Evolutionary conservation across 2,888 invertebrate species (phyloP), one percentile per base, ranked within the genome.

Genomic region (Drosophila borealis): DNA sequence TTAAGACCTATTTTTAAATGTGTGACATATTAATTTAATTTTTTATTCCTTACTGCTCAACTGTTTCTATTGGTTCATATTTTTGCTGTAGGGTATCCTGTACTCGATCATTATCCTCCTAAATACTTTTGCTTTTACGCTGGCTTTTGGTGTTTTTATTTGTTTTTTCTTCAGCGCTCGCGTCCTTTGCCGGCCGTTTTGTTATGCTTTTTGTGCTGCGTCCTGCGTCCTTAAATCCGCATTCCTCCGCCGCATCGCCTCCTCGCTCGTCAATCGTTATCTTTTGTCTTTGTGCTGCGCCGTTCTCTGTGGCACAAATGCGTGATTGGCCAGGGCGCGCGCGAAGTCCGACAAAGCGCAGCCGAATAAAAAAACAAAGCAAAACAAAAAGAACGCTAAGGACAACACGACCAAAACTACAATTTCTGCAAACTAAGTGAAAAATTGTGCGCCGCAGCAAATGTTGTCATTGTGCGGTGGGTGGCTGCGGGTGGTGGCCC

Each of bases 281-380:
- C 65, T 53, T 57, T 72, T 65, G 75, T 62, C 62, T 70, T 62
- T 78, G 59, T 55, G 53, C 68, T 29, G 29, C 54, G 77, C 57
- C 59, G 57, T 66, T 51, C 55, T 64, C 55, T 62, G 63, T 70
- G 77, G 29, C 70, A 69, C 74, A 68, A 81, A 87, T 68, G 82
- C 85, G 88, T 83, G 83, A 83, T 83, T 88, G 83, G 88, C 88
- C 57, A 56, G 67, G 71, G 70, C 60, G 65, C 74, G 70, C 60
- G 67, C 55, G 66, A 67, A 81, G 67, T 37, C 42, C 25, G 69
- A 48, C 77, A 75, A 67, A 67, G 36, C 51, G 11, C 48, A 48
- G 63, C 51, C 59, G 36, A 39, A 39, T 13, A 39, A 44, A 49
- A 61, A 50, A 60, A 68, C 59, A 65, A 70, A 61, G 50, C 56